Evolutionary conservation across 2,888 invertebrate genomes (phyloP), one percentile per base, ranked within the genome.

Genomic region (Mylabris sibirica): DNA sequence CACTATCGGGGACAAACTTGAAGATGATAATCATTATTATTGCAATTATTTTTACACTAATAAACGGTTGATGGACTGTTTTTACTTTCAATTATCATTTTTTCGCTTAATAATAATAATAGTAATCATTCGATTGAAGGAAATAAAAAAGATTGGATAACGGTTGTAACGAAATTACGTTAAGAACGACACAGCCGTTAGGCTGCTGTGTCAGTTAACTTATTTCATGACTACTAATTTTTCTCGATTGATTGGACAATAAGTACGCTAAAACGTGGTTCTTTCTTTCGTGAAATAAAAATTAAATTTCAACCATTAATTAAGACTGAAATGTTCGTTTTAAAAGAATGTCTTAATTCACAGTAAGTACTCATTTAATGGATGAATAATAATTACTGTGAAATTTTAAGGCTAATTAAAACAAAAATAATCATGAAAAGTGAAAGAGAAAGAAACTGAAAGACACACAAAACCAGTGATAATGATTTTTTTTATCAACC

Each of bases 1-100:
- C n/a, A n/a, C 5, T n/a, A 44, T 44, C 44, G 17, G 44, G 44
- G 44, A 44, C 44, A 44, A 11, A 44, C 17, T 17, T 17, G 17
- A 44, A 6, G 11, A 41, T 22, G 5, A 44, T 44, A n/a, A 17
- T 44, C 3, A 53, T 53, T 53, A 14, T 2, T 26, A 57, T 26
- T 14, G 14, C 26, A 57, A 57, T 57, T 57, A 57, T 57, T n/a
- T 57, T 1, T 26, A 57, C 14, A 53, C 22, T 53, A 24, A 53
- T 53, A 53, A 53, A 20, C 6, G 5, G 11, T 35, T 35, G 1
- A 35, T 9, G 5, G 12, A 41, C 4, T 6, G 20, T 49, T 57
- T 57, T 57, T 57, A 57, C 57, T 57, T 57, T 57, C 26, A 57
- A n/a, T 26, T 6, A 26, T 57, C 26, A 14, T 57, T 24, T 24